Percentiles rank a stretch among this genome's conserved stretches.
These are phyloP conservation scores for Monodelphis domestica DNA, from an alignment of 2,797 vertebrate species.

Conservation along the genomic window DNA sequence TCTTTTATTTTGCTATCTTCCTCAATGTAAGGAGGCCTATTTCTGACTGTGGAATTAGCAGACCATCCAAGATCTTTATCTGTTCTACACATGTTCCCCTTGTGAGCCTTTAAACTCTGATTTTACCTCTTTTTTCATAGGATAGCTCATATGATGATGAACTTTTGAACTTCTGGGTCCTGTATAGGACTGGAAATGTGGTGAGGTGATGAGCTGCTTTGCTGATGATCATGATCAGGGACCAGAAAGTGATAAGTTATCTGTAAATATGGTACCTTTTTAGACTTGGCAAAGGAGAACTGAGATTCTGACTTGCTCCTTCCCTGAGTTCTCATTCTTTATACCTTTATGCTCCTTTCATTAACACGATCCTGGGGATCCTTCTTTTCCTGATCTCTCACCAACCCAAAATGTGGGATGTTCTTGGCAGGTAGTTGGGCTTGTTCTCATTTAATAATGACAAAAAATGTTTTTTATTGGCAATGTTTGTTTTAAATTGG, in stretches of 20 bases:
- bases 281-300: not conserved
- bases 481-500: not conserved
- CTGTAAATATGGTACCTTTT: not conserved
- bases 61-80: not conserved
- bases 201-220: not conserved
- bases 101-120: no score
- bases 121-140: not conserved
- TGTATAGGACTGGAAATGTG: not conserved
- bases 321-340: not conserved
- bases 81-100: not conserved
- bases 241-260: not conserved
- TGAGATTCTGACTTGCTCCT: not conserved
- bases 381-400: not conserved
- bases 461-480: not conserved
- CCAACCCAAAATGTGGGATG: not conserved
- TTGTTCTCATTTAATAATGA: not conserved
- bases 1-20: no score
- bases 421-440: not conserved
- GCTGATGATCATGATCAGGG: not conserved
- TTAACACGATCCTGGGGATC: accelerated
- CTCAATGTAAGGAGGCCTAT: not conserved
- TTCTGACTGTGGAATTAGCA: not conserved
- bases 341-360: not conserved
- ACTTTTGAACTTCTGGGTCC: not conserved
- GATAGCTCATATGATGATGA: not conserved